Percentiles rank a stretch among this genome's conserved stretches.
Conservation (phyloP, 2,113 vertebrate genomes). For the Pteronura brasiliensis region DNA sequence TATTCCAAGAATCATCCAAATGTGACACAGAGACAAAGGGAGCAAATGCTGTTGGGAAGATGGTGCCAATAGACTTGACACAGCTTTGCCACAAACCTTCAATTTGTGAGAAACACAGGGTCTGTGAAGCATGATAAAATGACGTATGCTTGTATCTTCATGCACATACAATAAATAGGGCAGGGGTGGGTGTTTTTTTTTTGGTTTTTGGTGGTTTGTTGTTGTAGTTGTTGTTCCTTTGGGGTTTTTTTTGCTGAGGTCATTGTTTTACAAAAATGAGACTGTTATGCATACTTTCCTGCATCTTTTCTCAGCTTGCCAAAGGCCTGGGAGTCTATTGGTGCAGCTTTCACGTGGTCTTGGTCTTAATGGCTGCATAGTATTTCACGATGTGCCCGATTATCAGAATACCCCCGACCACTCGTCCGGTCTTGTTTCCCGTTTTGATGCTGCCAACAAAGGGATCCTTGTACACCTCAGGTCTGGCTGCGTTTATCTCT, state of each 20-base stretch:
- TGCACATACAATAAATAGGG: rapidly evolving
- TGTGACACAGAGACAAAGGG: neutral
- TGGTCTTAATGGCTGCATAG: neutral
- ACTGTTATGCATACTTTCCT: neutral
- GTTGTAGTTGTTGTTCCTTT: neutral
- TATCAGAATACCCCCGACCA: rapidly evolving
- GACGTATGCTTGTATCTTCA: neutral
- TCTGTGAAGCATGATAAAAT: neutral
- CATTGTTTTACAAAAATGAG: neutral
- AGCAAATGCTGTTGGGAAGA: neutral
- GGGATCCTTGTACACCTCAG: no score
- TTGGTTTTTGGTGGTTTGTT: neutral
- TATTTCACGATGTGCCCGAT: neutral
- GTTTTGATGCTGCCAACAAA: rapidly evolving
- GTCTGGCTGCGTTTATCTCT: no score
- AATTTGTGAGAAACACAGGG: neutral
- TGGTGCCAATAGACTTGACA: neutral
- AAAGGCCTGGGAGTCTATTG: neutral
- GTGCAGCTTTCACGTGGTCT: neutral
- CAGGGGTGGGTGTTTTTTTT: neutral
- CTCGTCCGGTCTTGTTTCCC: neutral
- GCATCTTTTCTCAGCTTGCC: neutral
- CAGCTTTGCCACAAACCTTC: neutral
- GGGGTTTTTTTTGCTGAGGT: neutral
- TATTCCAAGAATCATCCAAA: neutral